Base-by-base conservation (phyloP, 2,797 vertebrate genomes). In the Melanogrammus aeglefinus region DNA sequence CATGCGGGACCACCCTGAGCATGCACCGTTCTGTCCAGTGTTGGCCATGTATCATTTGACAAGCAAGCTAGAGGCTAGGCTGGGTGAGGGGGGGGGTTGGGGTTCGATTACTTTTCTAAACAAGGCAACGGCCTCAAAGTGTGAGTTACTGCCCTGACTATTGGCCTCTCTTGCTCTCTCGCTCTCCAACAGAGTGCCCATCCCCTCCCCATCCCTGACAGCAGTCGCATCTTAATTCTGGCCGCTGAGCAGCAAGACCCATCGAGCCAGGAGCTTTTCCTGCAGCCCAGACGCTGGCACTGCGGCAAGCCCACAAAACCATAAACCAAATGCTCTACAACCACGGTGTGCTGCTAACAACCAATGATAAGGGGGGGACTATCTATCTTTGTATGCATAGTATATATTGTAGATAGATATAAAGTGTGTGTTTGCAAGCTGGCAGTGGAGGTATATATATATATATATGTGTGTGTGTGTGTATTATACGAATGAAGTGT, bases 201-300 rank as follows among this genome's bases (percentile, higher is more conserved):
- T 18, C 44, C 57, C 7, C 57, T 24, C 21, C 21, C 57, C 47
- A 6, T 47, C 85, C 86, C 77, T 85, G 87, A 90, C 88, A 89
- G 88, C 85, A 85, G 87, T 76, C 86, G 86, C 86, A 88, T 92
- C 90, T 91, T 88, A 88, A 93, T 90, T 76, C 84, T 87, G 86
- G 87, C 85, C 79, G 57, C 80, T 72, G 87, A 87, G 83, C 87
- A 88, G 85, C 81, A 80, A 80, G 80, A 69, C 76, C 81, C 63
- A 76, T 74, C 39, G 76, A 86, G 88, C 87, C 91, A 92, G 88
- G 85, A 69, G 79, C 77, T 75, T 76, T 75, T 39, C 38, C 33
- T 76, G 76, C 78, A 72, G 80, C 84, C 72, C 72, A 36, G 77
- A 78, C 78, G 71, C 77, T 78, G 70, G 77, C 27, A 7, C 78